A percentile compares a stretch with the other conserved stretches of the same genome.
Evolutionary conservation across 2,113 vertebrate species (phyloP).

Genomic region (Triplophysa dalaica): DNA sequence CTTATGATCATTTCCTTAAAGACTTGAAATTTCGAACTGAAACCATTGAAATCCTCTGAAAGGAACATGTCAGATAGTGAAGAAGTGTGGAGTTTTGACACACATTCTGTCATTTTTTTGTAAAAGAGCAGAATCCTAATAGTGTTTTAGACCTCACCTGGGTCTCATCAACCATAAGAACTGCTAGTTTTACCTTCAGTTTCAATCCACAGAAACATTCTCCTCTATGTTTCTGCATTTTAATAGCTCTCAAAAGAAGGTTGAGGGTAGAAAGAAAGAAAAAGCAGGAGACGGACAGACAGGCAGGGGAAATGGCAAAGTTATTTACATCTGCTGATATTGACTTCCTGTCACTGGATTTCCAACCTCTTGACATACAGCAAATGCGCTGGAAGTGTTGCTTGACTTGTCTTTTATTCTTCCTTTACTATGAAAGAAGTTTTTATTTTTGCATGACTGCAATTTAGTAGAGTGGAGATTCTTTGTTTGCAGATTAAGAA

Average conservation of each 20-base stretch:
- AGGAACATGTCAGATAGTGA: neutral
- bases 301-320: constrained; percentile 21
- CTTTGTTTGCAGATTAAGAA: neutral
- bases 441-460: neutral
- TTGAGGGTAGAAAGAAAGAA: neutral
- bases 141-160: constrained; percentile 26
- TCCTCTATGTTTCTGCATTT: constrained; percentile 34
- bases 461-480: neutral
- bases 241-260: constrained; percentile 26
- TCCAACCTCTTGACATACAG: constrained; percentile 32
- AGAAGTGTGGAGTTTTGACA: neutral
- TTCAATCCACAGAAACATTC: constrained; percentile 24
- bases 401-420: constrained; percentile 24
- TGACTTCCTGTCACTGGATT: constrained; percentile 30
- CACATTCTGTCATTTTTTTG: neutral
- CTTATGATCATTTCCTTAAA: neutral
- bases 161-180: constrained; percentile 16
- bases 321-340: constrained; percentile 39
- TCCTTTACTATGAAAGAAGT: neutral
- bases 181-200: constrained; percentile 30
- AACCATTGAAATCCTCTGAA: constrained; percentile 10
- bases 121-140: constrained; percentile 5
- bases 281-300: constrained; percentile 24
- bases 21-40: neutral
- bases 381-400: constrained; percentile 5